Base-by-base conservation (phyloP, 2,888 invertebrate species). In the Plagodis pulveraria region DNA sequence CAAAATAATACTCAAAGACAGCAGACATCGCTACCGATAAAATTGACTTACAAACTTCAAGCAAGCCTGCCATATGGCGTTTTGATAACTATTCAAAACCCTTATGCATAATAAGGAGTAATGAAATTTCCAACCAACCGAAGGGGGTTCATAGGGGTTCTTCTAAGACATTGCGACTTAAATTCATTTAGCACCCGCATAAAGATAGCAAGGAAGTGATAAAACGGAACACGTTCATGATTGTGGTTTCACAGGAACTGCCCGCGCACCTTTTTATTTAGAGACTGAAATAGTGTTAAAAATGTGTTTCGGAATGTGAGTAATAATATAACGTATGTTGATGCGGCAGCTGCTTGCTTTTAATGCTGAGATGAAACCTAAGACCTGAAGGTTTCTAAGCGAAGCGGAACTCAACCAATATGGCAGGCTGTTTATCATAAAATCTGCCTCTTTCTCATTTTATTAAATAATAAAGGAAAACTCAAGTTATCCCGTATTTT, bases 71-170 rank as follows among this genome's bases (percentile, higher is more conserved):
- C 73, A 74, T 67, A 71, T 69, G 65, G 60, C 54, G 66, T 74
- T 74, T 22, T 70, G 77, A 78, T 80, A 78, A 77, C 67, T 77
- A 80, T 81, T 79, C 71, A 74, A 77, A 74, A 80, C 84, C 86
- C 85, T 63, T 80, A 83, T 83, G 69, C 65, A 9, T 67, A 75
- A 74, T 67, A 36, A n/a, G 5, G 38, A 38, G 9, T 38, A 38
- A 41, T 62, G 69, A 68, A 68, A 56, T 75, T 78, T 75, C 72
- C 75, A 78, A 22, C 22, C 2, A 22, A 1, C 22, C 4, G 22
- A 22, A 22, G 79, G 77, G 78, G 81, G 73, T 81, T 71, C 70
- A 87, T 88, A 77, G 74, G 89, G 88, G 88, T 70, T 65, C 70
- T 69, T 73, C 68, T 71, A 71, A 9, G 7, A 9, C 36, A 36